A percentile compares a stretch with the other conserved stretches of the same genome.
Evolutionary conservation across 2,888 invertebrate species (phyloP).

Genomic region (Kuschelorhynchus macadamiae): DNA sequence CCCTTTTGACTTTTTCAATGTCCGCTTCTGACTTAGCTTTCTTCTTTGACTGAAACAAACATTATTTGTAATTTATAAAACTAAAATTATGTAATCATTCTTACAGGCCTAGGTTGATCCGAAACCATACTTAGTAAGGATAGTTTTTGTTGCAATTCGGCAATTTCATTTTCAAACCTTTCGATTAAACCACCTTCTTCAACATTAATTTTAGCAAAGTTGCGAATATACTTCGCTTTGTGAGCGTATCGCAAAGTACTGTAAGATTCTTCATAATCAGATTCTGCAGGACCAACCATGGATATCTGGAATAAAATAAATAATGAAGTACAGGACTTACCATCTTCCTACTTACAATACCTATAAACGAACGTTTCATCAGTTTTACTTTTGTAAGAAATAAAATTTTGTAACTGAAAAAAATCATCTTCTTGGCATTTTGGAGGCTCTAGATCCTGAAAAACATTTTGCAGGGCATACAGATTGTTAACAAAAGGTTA

Average conservation of each 20-base stretch:
- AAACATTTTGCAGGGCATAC: no score
- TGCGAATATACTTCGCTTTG: conserved; percentile 97
- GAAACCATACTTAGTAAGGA: conserved; percentile 60
- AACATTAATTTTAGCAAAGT: conserved; percentile 95
- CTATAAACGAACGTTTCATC: no score
- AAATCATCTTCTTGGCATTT: no score
- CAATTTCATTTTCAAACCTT: conserved; percentile 97
- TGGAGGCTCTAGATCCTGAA: neutral
- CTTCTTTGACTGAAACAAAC: conserved; percentile 52
- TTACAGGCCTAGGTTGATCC: conserved; percentile 36
- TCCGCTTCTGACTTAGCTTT: conserved; percentile 57
- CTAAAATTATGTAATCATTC: neutral
- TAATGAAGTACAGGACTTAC: no score
- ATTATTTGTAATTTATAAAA: conserved; percentile 68
- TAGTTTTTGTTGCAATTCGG: conserved; percentile 78
- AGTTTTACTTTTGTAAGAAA: no score
- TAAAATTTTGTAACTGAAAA: no score
- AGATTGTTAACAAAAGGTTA: no score
- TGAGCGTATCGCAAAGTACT: conserved; percentile 97
- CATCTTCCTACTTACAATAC: no score
- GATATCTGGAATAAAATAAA: conserved; percentile 80
- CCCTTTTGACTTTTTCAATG: conserved; percentile 62
- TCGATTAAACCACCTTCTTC: conserved; percentile 96
- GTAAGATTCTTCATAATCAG: conserved; percentile 97
- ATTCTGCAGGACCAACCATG: conserved; percentile 95